These are phyloP conservation scores for Cyanistes caeruleus DNA, from an alignment of 2,113 vertebrate species.

Conservation along the genomic window DNA sequence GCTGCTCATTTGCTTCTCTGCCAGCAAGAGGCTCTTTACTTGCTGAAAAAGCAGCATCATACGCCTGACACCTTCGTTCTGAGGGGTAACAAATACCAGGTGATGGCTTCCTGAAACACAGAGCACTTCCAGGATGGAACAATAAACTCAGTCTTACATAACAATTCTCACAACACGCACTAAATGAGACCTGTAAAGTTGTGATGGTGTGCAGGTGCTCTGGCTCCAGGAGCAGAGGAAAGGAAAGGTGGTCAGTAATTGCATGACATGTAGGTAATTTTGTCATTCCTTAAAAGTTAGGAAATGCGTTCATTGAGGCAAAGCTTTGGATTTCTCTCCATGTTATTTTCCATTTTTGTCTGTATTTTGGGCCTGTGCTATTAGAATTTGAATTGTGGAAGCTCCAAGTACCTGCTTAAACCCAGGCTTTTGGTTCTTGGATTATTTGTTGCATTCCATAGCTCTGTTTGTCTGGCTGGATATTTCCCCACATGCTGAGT, in stretches of 20 bases:
- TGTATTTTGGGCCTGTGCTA: not conserved
- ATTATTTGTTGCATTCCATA: not conserved
- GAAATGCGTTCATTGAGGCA: not conserved
- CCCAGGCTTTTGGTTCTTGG: not conserved
- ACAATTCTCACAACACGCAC: not conserved
- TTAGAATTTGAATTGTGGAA: not conserved
- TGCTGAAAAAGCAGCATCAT: not conserved
- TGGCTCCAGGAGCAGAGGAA: not conserved
- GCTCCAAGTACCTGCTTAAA: not conserved
- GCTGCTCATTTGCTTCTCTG: not conserved
- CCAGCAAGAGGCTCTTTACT: not conserved
- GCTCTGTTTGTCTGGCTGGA: not conserved
- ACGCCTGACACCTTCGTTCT: conserved; percentile 27
- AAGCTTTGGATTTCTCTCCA: not conserved
- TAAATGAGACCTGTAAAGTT: not conserved
- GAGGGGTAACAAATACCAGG: not conserved
- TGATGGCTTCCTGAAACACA: not conserved
- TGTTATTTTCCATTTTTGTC: not conserved
- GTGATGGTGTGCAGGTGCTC: not conserved
- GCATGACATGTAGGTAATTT: not conserved
- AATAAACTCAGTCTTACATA: not conserved
- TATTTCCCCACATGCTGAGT: not conserved
- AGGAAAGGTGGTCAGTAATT: not conserved
- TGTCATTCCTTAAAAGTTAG: not conserved
- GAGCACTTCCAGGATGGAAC: not conserved